These are phyloP conservation scores for Heliangelus exortis DNA, from an alignment of 2,797 vertebrate genomes.

Conservation along the genomic window DNA sequence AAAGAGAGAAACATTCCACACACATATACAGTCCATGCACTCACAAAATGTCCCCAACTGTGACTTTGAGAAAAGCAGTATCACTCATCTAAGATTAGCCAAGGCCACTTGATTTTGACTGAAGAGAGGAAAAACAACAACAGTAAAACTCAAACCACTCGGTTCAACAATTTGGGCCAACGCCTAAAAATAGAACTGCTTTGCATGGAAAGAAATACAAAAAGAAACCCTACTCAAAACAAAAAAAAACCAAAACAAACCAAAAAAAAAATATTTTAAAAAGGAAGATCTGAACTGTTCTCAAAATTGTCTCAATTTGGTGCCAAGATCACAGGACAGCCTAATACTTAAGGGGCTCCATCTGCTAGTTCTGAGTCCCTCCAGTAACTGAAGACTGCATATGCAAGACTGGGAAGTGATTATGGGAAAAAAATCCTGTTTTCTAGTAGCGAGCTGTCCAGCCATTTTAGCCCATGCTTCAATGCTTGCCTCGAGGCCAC, in stretches of 20 bases:
- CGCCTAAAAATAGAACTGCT: conserved; percentile 76
- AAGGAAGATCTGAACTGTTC: conserved; percentile 63
- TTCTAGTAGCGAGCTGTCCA: conserved; percentile 14
- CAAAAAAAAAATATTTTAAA: neutral
- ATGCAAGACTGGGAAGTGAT: conserved; percentile 1
- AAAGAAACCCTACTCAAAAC: conserved; percentile 1
- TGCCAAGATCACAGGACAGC: conserved; percentile 63
- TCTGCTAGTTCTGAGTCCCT: conserved; percentile 52
- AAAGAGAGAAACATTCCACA: conserved; percentile 43
- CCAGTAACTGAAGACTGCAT: conserved; percentile 21
- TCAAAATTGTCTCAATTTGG: conserved; percentile 68
- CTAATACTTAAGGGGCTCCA: conserved; percentile 26
- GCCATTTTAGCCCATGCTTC: conserved; percentile 1
- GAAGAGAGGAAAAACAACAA: conserved; percentile 75
- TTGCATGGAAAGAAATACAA: conserved; percentile 72
- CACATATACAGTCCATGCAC: neutral
- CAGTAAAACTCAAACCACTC: conserved; percentile 68
- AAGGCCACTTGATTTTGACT: conserved; percentile 57
- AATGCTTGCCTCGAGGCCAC: neutral
- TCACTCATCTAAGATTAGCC: neutral
- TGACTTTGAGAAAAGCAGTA: conserved; percentile 63
- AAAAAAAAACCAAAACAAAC: conserved; percentile 36
- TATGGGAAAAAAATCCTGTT: conserved; percentile 3
- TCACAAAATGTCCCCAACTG: neutral
- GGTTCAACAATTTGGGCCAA: conserved; percentile 68